Evolutionary conservation across 30 jellyfish, hydroid and myxozoan species (phyloP).

Genomic region (Hydractinia echinata): DNA sequence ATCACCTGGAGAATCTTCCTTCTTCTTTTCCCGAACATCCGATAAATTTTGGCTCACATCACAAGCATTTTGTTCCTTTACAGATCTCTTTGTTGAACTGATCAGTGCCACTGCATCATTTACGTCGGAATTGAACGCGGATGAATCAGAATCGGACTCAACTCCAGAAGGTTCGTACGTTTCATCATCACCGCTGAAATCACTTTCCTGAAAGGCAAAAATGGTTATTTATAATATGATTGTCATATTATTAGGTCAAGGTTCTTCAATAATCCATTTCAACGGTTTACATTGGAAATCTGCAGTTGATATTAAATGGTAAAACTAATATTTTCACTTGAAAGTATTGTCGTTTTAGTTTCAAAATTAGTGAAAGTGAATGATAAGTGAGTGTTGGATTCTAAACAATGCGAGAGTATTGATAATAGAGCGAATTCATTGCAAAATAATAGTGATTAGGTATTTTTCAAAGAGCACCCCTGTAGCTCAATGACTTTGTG

Average conservation of each 20-base stretch:
- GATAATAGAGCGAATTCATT: background rate
- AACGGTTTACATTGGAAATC: background rate
- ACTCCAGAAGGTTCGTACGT: background rate
- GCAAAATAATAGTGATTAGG: too few relatives aligned
- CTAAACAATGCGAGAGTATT: background rate
- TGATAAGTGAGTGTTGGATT: background rate
- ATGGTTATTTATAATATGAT: background rate
- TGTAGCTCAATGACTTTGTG: too few relatives aligned
- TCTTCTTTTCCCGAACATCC: background rate
- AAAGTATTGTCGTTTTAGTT: background rate
- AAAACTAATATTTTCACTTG: background rate
- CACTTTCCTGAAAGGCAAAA: slow-evolving; percentile 11
- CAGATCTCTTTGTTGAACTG: slow-evolving; percentile 8
- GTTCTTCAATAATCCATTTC: slow-evolving; percentile 1
- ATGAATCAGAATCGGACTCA: background rate
- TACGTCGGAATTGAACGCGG: slow-evolving; percentile 12
- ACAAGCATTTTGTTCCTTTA: background rate
- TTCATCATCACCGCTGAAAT: slow-evolving; percentile 6
- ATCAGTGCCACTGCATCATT: background rate
- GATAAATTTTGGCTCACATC: background rate
- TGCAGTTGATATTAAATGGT: background rate
- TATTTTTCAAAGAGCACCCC: too few relatives aligned
- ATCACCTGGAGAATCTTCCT: background rate
- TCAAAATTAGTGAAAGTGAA: background rate
- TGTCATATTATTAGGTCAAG: background rate